Base-by-base conservation (phyloP, 2,797 vertebrate species). In the Sphenopsis melanotis region DNA sequence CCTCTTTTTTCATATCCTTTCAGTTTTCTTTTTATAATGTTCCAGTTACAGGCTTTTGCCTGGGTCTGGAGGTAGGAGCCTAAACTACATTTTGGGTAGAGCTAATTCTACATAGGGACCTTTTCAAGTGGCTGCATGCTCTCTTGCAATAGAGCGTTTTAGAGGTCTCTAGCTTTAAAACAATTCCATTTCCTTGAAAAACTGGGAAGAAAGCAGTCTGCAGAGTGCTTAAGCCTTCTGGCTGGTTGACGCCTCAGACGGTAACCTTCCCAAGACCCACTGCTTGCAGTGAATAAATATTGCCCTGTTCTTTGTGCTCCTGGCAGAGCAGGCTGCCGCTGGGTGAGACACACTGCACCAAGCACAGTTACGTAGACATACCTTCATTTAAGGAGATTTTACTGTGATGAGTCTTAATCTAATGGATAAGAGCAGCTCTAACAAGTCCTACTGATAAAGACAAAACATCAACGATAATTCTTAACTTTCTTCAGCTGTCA, bases 321-420 rank as follows among this genome's bases (percentile, higher is more conserved):
- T 0, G 15, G 37, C 32, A 79, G 77, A 69, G 30, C 36, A 69
- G 47, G 16, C 20, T 79, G 1, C 42, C 15, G 1, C 14, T 5
- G 2, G 9, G 17, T 69, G n/a, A 82, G 46, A 66, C 0, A 0
- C 2, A 1, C 36, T 63, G 26, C 34, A 30, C 44, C 6, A 1
- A 24, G 32, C 50, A 30, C 6, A 0, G 63, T 65, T 93, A 79
- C 6, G 4, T 56, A 34, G 81, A 32, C 41, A n/a, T 82, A 32
- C 81, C 26, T 92, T 76, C 3, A 1, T 71, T 72, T 82, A 89
- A 93, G 87, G 50, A 94, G 90, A 84, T 92, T 94, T 90, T 65
- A 27, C 56, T 82, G 63, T 84, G 66, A 82, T 71, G 44, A 19
- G 36, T 72, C 74, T 94, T 94, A 89, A 69, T 34, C 50, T 94